Conservation (phyloP, 2,113 vertebrate genomes). For the Psilopogon haemacephalus region DNA sequence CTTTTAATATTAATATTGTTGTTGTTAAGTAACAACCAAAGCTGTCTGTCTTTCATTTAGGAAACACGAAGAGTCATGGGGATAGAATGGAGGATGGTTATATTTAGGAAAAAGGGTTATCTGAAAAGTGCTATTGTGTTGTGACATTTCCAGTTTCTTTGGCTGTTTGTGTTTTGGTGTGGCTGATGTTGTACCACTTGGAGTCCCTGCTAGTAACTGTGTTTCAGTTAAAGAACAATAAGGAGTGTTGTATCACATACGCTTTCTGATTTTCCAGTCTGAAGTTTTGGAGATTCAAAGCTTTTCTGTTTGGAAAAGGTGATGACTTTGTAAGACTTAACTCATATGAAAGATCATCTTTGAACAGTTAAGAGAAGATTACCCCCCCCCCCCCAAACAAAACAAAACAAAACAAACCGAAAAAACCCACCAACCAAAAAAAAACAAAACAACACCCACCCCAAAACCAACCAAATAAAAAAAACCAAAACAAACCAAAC, state of each 20-base stretch:
- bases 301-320: not conserved
- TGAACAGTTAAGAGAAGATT: not conserved
- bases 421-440: too few relatives aligned
- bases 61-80: not conserved
- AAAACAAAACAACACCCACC: too few relatives aligned
- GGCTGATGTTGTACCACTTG: not conserved
- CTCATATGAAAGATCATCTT: not conserved
- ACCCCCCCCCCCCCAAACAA: not conserved
- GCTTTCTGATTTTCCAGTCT: not conserved
- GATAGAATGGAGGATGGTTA: not conserved
- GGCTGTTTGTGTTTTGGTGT: not conserved
- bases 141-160: not conserved
- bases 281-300: not conserved
- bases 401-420: too few relatives aligned
- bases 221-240: not conserved
- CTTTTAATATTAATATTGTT: not conserved
- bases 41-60: not conserved
- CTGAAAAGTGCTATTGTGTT: fast-evolving
- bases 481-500: too few relatives aligned
- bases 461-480: too few relatives aligned
- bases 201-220: not conserved
- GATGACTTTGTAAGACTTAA: not conserved
- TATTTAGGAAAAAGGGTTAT: not conserved
- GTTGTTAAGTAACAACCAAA: not conserved
- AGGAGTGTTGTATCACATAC: not conserved